Base-by-base conservation (phyloP, 2,797 vertebrate species). In the Odontamblyopus rebecca region DNA sequence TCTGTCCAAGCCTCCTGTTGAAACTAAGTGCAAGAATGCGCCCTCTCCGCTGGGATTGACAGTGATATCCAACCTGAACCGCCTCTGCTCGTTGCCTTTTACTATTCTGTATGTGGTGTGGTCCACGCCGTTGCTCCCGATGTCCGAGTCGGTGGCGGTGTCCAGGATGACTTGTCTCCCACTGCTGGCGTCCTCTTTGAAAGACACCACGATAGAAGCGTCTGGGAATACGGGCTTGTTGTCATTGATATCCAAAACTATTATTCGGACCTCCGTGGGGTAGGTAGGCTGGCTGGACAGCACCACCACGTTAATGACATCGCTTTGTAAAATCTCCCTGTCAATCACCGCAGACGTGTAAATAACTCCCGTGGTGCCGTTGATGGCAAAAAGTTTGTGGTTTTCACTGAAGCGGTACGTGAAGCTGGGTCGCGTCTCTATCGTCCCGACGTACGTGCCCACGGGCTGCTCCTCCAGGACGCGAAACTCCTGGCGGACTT, bases 271-370 rank as follows among this genome's bases (percentile, higher is more conserved):
- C 84, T 99, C 98, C 0, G 96, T 99, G 56, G 98, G 98, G 82
- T 99, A 99, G 0, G 97, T 99, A 48, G 98, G 97, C 38, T 98
- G 95, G 81, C 98, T 99, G 91, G 98, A 99, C 29, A 99, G 94
- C 77, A 99, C 98, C 89, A 99, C 98, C 16, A 99, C 92, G 80
- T 99, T 97, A 84, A 99, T 94, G 77, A 98, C 95, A 74, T 96
- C 96, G 76, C 95, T 96, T 63, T 95, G 92, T 83, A 99, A 71
- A 63, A 94, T 80, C 89, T 99, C 98, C 3, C 98, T 93, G 93
- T 99, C 96, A 76, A 99, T 98, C 87, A 94, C 94, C 1, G 96
- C 87, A 0, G 95, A 96, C 65, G 97, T 98, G 90, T 91, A 94
- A 61, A 99, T 95, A 3, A 94, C 94, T 0, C 98, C 98, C 0